Conservation (phyloP, 2,888 invertebrate genomes). For the Nineta flava region DNA sequence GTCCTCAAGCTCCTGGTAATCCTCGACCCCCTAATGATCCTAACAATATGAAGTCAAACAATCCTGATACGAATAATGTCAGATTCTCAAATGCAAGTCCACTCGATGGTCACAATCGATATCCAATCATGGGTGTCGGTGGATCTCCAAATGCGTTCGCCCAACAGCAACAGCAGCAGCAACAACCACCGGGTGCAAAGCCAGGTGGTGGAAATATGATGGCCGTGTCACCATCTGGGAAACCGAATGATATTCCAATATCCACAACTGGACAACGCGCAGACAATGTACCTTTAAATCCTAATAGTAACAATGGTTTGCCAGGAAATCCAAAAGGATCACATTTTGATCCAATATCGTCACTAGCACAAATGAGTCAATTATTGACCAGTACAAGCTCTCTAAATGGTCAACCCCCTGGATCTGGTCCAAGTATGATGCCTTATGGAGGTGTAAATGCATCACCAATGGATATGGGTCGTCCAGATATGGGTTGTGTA, state of each 20-base stretch:
- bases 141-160: constrained; percentile 35
- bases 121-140: constrained; percentile 32
- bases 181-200: constrained; percentile 19
- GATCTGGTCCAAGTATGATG: constrained; percentile 34
- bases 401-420: constrained; percentile 33
- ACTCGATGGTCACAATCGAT: constrained; percentile 21
- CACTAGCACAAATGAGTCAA: constrained; percentile 88
- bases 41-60: not conserved
- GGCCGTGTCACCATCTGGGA: constrained; percentile 28
- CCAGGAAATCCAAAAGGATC: constrained; percentile 42
- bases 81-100: constrained; percentile 21
- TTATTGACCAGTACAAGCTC: constrained; percentile 67
- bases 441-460: constrained; percentile 29
- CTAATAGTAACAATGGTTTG: constrained; percentile 40
- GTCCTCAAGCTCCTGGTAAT: constrained; percentile 10
- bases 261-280: constrained; percentile 25
- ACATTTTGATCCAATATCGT: constrained; percentile 86
- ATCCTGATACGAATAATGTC: constrained; percentile 5
- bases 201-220: constrained; percentile 28
- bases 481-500: constrained; percentile 22
- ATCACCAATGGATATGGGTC: constrained; percentile 29
- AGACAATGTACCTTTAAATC: constrained; percentile 50
- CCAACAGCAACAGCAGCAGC: constrained; percentile 24
- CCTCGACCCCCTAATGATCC: not conserved
- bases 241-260: constrained; percentile 24